Percentiles rank a stretch among this genome's conserved stretches.
These are phyloP conservation scores for Labroides dimidiatus DNA, from an alignment of 2,797 vertebrate genomes.

Conservation along the genomic window DNA sequence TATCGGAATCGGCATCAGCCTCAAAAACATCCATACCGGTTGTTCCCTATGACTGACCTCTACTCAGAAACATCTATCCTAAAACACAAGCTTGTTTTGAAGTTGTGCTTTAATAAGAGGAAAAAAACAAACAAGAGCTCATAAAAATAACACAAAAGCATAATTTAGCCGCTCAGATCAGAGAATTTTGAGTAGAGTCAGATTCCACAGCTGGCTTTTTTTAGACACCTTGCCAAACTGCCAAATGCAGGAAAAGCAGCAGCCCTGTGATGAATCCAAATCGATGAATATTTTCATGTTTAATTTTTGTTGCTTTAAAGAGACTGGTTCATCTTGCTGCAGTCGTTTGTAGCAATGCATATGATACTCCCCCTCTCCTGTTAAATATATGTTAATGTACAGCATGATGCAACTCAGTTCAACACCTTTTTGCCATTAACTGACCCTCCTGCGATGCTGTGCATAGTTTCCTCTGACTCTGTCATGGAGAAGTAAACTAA, in stretches of 20 bases:
- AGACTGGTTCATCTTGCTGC: not conserved
- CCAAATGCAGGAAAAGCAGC: not conserved
- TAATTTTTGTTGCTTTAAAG: not conserved
- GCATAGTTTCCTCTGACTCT: not conserved
- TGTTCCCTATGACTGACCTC: too few relatives aligned
- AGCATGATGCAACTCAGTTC: not conserved
- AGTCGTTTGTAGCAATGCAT: not conserved
- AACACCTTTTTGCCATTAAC: not conserved
- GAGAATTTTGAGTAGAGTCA: not conserved
- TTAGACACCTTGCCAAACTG: not conserved
- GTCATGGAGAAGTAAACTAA: not conserved
- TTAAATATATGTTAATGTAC: constrained; percentile 14
- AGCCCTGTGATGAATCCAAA: not conserved
- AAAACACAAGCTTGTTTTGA: not conserved
- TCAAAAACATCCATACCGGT: too few relatives aligned
- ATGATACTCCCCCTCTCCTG: not conserved
- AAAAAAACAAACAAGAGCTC: constrained; percentile 7
- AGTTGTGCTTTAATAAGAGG: not conserved
- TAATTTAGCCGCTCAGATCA: not conserved
- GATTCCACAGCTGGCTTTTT: constrained; percentile 4
- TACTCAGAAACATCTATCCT: not conserved
- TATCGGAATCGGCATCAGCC: too few relatives aligned
- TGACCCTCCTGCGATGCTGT: not conserved
- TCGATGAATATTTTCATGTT: not conserved
- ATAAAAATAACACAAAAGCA: not conserved